Evolutionary conservation across 2,888 invertebrate genomes (phyloP), one percentile per base, ranked within the genome.

Genomic region (Eumacrocentrus americanus): DNA sequence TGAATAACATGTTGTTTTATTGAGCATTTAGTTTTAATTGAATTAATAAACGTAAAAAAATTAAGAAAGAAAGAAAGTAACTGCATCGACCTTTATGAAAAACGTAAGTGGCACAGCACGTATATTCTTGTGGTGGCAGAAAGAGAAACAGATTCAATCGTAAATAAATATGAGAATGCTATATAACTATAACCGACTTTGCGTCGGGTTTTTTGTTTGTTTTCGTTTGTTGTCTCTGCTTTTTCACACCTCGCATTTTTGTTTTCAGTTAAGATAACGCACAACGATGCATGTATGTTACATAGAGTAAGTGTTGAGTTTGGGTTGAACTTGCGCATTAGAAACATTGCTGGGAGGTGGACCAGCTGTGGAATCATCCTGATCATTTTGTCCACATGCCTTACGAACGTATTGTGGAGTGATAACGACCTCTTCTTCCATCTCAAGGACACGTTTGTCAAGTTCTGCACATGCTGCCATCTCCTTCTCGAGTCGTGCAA

Each of bases 381-480:
- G 80, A 68, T 81, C 80, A 55, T 72, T 78, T 58, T 78, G 76
- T 9, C 82, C 82, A 64, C 80, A 82, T 12, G 83, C 81, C 80
- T 88, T 88, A 70, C 87, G 85, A 58, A 88, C 84, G 76, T 85
- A 88, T 66, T 92, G 90, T 25, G 95, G 94, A 78, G 95, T 95
- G 18, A 95, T 88, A 82, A 94, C 89, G 69, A 97, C 95, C 77
- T 95, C 95, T 80, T 95, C 93, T 80, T 97, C 96, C 95, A 97
- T 96, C 73, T 90, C 89, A 70, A 90, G 88, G 60, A 97, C 89
- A 78, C 94, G 91, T 75, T 91, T 91, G 76, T 96, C 94, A 69
- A 97, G 83, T 76, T 91, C 91, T 76, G 95, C 94, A 77, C 94
- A 94, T 23, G 89, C 85, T 23, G 89, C 88, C 88, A 94, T 89